These are phyloP conservation scores for Melopsittacus undulatus DNA, from an alignment of 2,797 vertebrate genomes.

Conservation along the genomic window DNA sequence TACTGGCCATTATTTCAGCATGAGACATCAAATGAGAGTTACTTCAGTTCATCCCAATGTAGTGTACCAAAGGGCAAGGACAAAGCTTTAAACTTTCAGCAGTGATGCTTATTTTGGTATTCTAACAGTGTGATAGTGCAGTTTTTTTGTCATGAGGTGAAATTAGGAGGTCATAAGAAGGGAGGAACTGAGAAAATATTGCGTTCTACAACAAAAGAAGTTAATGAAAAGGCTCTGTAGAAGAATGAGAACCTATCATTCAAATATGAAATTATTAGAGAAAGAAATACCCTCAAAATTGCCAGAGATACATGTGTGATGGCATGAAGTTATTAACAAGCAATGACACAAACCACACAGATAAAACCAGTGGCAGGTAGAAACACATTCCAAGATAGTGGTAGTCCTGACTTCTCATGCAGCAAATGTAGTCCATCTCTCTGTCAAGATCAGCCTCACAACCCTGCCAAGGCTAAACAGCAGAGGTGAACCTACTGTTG, in stretches of 20 bases:
- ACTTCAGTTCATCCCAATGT: neutral
- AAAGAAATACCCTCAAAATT: neutral
- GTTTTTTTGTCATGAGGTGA: neutral
- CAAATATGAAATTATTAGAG: neutral
- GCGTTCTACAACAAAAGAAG: neutral
- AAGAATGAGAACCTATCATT: neutral
- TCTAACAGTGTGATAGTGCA: accelerated
- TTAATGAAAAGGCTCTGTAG: neutral
- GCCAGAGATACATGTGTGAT: neutral
- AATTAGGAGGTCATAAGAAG: neutral
- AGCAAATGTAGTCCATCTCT: neutral
- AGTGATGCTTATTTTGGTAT: neutral
- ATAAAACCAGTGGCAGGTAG: neutral
- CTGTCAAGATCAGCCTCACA: neutral
- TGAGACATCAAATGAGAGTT: neutral
- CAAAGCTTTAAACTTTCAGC: neutral
- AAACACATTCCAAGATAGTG: neutral
- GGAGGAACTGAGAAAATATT: neutral
- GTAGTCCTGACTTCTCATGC: neutral
- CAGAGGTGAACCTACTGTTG: neutral
- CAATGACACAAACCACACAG: neutral
- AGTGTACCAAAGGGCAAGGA: neutral
- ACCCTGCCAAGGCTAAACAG: neutral
- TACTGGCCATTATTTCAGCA: neutral
- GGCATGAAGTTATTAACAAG: neutral